phyloP scores from a whole-genome alignment of 1,140 invertebrate genomes.

The Drosophila lini region DNA sequence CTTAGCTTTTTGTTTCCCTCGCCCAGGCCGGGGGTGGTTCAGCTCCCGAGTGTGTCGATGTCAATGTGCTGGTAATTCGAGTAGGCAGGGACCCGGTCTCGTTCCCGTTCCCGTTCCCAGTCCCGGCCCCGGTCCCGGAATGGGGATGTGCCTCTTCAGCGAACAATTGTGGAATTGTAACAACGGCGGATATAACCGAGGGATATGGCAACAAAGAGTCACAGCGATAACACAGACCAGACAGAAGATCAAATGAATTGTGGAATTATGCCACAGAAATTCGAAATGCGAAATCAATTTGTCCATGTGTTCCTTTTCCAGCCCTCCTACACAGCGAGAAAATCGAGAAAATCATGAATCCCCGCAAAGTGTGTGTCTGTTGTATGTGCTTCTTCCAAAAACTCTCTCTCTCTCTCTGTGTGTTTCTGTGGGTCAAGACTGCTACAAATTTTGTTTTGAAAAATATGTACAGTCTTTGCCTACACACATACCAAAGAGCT shows the following conservation, averaged over 20 bases:
- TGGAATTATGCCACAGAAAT: slow-evolving; percentile 68
- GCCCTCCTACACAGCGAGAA: not conserved
- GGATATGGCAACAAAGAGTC: slow-evolving; percentile 40
- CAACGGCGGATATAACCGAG: slow-evolving; percentile 29
- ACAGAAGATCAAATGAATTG: slow-evolving; percentile 75
- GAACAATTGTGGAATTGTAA: slow-evolving; percentile 52
- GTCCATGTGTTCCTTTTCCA: slow-evolving; percentile 57
- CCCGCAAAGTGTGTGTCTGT: not conserved
- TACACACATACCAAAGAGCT: not conserved
- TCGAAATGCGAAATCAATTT: slow-evolving; percentile 77
- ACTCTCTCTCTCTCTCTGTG: not conserved
- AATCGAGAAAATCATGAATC: not conserved
- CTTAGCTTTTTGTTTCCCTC: slow-evolving; percentile 34
- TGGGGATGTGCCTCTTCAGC: slow-evolving; percentile 30
- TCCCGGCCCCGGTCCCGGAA: not conserved
- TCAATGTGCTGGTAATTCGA: slow-evolving; percentile 70
- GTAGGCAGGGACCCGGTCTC: slow-evolving; percentile 39
- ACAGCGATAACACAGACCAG: slow-evolving; percentile 25
- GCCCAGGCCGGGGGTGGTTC: slow-evolving; percentile 23
- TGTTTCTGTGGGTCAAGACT: not conserved
- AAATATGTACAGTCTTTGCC: slow-evolving; percentile 21
- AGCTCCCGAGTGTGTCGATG: slow-evolving; percentile 53
- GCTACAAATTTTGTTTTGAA: slow-evolving; percentile 7
- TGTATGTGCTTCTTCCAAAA: not conserved
- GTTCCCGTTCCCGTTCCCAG: not conserved